Conservation (phyloP, 2,888 invertebrate genomes). For the Drosophila lacicola region DNA sequence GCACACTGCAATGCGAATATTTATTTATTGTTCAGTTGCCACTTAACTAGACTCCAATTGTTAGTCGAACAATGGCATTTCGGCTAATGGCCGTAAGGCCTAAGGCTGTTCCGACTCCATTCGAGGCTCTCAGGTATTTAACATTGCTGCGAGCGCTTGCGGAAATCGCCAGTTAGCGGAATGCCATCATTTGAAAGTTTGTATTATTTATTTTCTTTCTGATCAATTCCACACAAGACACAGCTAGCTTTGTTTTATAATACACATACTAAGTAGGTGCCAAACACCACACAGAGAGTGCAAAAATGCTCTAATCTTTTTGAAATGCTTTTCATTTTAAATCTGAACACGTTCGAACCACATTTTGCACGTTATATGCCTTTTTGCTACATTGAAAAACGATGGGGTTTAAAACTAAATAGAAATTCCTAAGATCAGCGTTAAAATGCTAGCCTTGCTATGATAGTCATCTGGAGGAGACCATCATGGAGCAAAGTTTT, state of each 20-base stretch:
- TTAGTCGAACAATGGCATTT: slow-evolving; percentile 65
- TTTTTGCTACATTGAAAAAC: too few species aligned
- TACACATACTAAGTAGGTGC: background rate
- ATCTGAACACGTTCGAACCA: too few species aligned
- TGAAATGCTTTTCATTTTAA: background rate
- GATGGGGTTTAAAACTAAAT: too few species aligned
- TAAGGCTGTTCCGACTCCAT: slow-evolving; percentile 6
- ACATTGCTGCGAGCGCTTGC: slow-evolving; percentile 38
- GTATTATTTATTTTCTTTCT: slow-evolving; percentile 31
- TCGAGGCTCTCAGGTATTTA: slow-evolving; percentile 56
- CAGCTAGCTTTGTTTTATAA: background rate
- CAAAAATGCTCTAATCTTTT: background rate
- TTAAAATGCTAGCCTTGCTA: too few species aligned
- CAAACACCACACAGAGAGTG: background rate
- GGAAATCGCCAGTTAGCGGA: slow-evolving; percentile 58
- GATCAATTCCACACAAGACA: background rate
- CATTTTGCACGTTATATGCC: too few species aligned
- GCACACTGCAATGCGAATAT: slow-evolving; percentile 42
- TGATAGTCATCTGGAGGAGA: too few species aligned
- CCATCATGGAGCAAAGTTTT: too few species aligned
- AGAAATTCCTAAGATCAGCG: too few species aligned
- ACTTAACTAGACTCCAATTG: slow-evolving; percentile 34
- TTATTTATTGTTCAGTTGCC: slow-evolving; percentile 31
- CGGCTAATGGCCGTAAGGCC: slow-evolving; percentile 5
- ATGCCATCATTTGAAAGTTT: slow-evolving; percentile 54